These are phyloP conservation scores for Trogon surrucura DNA, from an alignment of 2,113 vertebrate genomes.

Conservation along the genomic window DNA sequence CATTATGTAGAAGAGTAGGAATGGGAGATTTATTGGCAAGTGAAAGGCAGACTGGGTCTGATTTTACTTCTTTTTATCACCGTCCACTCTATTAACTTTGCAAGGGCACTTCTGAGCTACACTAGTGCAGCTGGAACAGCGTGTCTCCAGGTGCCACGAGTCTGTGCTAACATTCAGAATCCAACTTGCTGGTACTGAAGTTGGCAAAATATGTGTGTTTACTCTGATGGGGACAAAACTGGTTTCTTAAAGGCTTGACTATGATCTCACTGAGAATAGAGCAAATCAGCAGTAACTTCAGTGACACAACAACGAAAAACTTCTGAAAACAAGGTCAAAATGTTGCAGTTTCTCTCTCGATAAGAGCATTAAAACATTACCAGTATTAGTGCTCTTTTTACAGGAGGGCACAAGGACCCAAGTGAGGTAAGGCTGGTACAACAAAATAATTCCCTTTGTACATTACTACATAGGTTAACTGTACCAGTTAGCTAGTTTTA, in stretches of 20 bases:
- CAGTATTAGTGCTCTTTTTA: neutral
- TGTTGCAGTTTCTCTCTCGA: neutral
- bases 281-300: neutral
- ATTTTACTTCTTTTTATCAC: neutral
- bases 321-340: neutral
- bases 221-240: neutral
- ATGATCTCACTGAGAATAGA: neutral
- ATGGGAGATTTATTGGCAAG: neutral
- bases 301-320: neutral
- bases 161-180: neutral
- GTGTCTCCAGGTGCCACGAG: neutral
- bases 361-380: neutral
- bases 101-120: neutral
- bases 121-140: neutral
- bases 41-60: neutral
- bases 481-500: neutral
- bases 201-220: neutral
- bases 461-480: neutral
- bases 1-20: neutral
- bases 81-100: neutral
- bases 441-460: neutral
- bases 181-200: neutral
- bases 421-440: neutral
- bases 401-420: neutral
- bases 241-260: neutral